phyloP scores from a whole-genome alignment of 2,113 vertebrate species.

The Dasyprocta punctata region DNA sequence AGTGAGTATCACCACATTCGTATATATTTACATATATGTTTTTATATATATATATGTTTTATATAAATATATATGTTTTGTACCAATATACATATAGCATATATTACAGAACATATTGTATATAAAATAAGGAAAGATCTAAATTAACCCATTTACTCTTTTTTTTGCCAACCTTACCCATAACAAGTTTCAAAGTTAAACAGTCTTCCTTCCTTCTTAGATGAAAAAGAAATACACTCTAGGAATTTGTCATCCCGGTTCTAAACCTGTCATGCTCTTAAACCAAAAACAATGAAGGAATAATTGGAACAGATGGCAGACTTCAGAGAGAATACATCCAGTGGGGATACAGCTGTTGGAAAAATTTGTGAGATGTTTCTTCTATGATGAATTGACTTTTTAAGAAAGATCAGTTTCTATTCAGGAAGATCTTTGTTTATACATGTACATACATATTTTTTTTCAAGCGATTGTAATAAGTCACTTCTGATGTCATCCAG shows the following conservation, averaged over 20 bases:
- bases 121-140: neutral
- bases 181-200: neutral
- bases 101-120: neutral
- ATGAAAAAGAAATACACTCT: conserved; percentile 69
- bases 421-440: conserved; percentile 42
- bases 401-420: conserved; percentile 76
- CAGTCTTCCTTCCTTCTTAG: neutral
- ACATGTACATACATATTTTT: neutral
- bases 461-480: conserved; percentile 41
- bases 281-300: conserved; percentile 82
- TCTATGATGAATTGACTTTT: conserved; percentile 76
- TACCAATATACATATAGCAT: neutral
- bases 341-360: conserved; percentile 83
- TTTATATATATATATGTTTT: too few relatives aligned
- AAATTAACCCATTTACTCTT: neutral
- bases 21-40: neutral
- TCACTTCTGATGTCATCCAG: neutral
- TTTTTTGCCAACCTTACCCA: neutral
- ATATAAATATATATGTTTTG: neutral
- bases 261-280: conserved; percentile 81
- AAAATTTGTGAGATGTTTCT: conserved; percentile 77
- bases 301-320: conserved; percentile 86
- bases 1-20: neutral
- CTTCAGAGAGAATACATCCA: conserved; percentile 73
- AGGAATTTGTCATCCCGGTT: conserved; percentile 76